A percentile compares a stretch with the other conserved stretches of the same genome.
phyloP scores from a whole-genome alignment of 2,888 invertebrate genomes.

The Noctuana brunneofusca region DNA sequence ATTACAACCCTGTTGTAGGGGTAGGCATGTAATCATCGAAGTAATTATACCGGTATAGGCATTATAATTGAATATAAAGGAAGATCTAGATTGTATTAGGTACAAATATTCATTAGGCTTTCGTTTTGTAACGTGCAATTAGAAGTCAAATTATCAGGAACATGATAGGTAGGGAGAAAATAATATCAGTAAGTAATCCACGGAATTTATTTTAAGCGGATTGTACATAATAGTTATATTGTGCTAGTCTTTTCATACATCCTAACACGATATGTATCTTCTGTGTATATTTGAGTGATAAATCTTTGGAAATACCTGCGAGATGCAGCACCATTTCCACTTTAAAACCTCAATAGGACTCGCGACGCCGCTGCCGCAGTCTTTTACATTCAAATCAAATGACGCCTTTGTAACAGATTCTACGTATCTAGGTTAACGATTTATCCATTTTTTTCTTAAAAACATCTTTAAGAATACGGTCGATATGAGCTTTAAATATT shows the following conservation, averaged over 20 bases:
- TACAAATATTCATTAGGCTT: too few species aligned
- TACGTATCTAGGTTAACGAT: constrained; percentile 23
- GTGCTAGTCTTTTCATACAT: background rate
- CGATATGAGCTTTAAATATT: background rate
- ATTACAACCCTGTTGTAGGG: constrained; percentile 34
- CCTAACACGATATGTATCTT: background rate
- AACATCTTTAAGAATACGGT: constrained; percentile 31
- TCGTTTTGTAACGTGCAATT: too few species aligned
- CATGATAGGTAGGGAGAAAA: too few species aligned
- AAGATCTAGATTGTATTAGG: too few species aligned
- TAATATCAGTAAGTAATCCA: too few species aligned
- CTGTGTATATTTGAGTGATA: background rate
- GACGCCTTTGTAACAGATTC: constrained; percentile 8
- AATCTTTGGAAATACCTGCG: background rate
- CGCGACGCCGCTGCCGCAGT: constrained; percentile 2
- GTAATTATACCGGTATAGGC: background rate
- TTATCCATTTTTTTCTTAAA: constrained; percentile 6
- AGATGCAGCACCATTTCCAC: constrained; percentile 3
- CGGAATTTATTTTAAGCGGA: too few species aligned
- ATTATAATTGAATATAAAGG: too few species aligned
- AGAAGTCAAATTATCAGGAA: too few species aligned
- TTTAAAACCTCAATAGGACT: constrained; percentile 2
- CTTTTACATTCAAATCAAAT: constrained; percentile 21
- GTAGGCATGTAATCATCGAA: constrained; percentile 16
- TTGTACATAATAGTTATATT: too few species aligned